These are phyloP conservation scores for Notiomystis cincta DNA, from an alignment of 2,113 vertebrate genomes.

Conservation along the genomic window DNA sequence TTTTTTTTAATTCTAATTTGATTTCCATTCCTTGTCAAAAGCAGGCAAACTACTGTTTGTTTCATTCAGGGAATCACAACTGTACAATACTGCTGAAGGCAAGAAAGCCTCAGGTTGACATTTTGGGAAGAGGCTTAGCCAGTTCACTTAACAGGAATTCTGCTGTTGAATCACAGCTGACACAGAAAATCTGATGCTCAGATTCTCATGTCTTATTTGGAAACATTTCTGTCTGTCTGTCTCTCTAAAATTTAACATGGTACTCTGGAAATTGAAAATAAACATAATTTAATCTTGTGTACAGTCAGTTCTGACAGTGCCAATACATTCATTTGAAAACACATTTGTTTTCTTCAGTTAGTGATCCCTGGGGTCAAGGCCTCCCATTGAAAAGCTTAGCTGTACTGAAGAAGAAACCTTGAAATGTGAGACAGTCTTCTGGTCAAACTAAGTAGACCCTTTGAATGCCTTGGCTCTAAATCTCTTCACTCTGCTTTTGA, in stretches of 20 bases:
- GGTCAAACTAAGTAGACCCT: slow-evolving; percentile 46
- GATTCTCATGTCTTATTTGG: slow-evolving; percentile 26
- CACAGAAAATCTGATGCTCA: slow-evolving; percentile 15
- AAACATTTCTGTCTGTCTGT: slow-evolving; percentile 2
- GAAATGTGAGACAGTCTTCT: slow-evolving; percentile 61
- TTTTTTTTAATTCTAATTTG: background rate
- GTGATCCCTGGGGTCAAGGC: slow-evolving; percentile 54
- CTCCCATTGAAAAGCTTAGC: slow-evolving; percentile 56
- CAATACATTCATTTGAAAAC: slow-evolving; percentile 54
- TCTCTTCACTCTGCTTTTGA: slow-evolving; percentile 43
- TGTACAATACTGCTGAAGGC: background rate
- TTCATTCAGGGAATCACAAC: background rate
- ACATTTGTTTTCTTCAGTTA: slow-evolving; percentile 51
- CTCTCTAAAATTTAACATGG: slow-evolving; percentile 21
- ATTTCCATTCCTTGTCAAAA: background rate
- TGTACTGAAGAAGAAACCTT: slow-evolving; percentile 60
- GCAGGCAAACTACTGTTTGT: background rate
- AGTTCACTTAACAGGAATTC: slow-evolving; percentile 5
- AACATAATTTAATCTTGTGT: slow-evolving; percentile 49
- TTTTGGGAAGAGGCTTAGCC: background rate
- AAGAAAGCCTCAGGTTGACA: background rate
- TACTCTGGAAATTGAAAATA: slow-evolving; percentile 52
- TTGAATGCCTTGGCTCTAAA: slow-evolving; percentile 61
- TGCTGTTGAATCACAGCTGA: background rate
- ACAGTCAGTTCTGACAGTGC: slow-evolving; percentile 49